Evolutionary conservation across 2,113 vertebrate genomes (phyloP).

Genomic region (Aphelocoma coerulescens): DNA sequence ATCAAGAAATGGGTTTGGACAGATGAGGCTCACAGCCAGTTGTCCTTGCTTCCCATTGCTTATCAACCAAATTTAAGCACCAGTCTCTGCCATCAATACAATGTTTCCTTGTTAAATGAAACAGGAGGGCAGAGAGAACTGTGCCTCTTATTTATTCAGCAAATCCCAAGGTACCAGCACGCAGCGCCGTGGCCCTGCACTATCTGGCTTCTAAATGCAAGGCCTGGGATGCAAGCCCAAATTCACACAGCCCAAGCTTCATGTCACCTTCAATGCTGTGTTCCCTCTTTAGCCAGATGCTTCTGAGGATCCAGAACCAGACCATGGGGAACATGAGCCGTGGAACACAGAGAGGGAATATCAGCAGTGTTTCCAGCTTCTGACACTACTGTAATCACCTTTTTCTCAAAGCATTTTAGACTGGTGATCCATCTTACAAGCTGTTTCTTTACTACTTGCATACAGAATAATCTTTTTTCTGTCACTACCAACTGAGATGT

Average conservation of each 20-base stretch:
- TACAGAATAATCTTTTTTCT: background rate
- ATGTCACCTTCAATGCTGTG: background rate
- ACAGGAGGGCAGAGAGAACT: background rate
- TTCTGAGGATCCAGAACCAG: background rate
- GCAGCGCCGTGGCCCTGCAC: background rate
- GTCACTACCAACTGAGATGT: background rate
- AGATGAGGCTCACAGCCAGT: background rate
- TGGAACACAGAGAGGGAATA: background rate
- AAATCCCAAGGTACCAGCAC: background rate
- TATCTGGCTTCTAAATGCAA: background rate
- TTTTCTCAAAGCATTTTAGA: background rate
- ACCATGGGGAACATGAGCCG: accelerated
- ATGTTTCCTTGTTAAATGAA: background rate
- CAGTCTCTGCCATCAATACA: background rate
- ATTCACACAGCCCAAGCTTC: background rate
- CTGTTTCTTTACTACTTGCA: background rate
- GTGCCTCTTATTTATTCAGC: background rate
- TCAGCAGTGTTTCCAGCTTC: background rate
- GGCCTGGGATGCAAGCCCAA: background rate
- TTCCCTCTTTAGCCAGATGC: background rate
- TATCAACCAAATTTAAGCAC: background rate
- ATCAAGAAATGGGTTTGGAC: background rate
- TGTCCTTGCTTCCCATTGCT: background rate
- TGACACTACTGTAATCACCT: background rate
- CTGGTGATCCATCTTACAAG: background rate